These are phyloP conservation scores for Sebastes dallii DNA, from an alignment of 2,797 vertebrate genomes.

Conservation along the genomic window DNA sequence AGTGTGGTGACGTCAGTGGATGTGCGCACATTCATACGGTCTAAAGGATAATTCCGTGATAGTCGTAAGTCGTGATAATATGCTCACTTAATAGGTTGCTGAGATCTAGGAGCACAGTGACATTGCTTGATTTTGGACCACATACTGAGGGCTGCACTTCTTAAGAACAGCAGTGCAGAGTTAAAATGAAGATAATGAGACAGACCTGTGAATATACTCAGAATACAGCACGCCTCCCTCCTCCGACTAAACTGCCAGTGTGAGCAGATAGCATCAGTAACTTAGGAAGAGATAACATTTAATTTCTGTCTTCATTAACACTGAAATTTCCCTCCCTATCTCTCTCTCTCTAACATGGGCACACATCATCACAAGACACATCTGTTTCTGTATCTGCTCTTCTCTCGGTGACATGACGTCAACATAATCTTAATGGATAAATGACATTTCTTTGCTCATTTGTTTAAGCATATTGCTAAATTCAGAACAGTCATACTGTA, in stretches of 20 bases:
- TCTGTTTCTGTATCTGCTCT: neutral
- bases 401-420: neutral
- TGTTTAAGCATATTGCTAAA: neutral
- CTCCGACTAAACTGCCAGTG: neutral
- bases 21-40: neutral
- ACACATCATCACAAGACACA: neutral
- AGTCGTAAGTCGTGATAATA: neutral
- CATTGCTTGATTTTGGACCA: neutral
- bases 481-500: neutral
- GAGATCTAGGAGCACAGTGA: neutral
- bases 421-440: neutral
- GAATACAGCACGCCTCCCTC: neutral
- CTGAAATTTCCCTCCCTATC: neutral
- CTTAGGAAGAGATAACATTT: neutral
- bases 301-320: neutral
- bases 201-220: neutral
- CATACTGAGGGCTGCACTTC: neutral
- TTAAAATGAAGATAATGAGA: neutral
- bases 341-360: neutral
- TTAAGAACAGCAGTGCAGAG: neutral
- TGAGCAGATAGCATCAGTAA: constrained; percentile 3
- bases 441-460: neutral
- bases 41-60: neutral
- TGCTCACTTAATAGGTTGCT: neutral
- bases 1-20: neutral